These are phyloP conservation scores for Arrhamphus sclerolepis DNA, from an alignment of 2,797 vertebrate species.

Conservation along the genomic window DNA sequence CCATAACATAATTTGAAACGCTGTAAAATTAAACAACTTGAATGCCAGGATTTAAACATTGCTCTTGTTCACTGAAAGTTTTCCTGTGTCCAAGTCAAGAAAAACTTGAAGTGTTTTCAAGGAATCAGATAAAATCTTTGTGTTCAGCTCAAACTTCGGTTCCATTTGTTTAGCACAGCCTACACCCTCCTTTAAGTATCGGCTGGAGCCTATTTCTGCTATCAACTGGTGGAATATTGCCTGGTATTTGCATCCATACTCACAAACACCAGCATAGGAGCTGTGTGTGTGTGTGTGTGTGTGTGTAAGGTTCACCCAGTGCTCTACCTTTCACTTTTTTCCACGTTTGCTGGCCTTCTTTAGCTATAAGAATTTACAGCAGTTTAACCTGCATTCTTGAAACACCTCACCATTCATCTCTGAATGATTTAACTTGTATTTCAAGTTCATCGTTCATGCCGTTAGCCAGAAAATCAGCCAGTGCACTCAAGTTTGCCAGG, in stretches of 20 bases:
- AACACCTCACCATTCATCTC: too few species aligned
- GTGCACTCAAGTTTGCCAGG: too few species aligned
- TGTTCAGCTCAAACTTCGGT: slow-evolving; percentile 36
- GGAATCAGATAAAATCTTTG: slow-evolving; percentile 53
- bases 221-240: slow-evolving; percentile 1
- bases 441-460: too few species aligned
- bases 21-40: not conserved
- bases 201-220: slow-evolving; percentile 36
- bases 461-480: too few species aligned
- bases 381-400: too few species aligned
- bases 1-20: not conserved
- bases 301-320: too few species aligned
- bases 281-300: not conserved
- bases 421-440: too few species aligned
- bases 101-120: slow-evolving; percentile 31
- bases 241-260: slow-evolving; percentile 35
- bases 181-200: slow-evolving; percentile 35
- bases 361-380: too few species aligned
- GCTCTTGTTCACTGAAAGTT: not conserved
- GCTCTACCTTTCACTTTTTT: too few species aligned
- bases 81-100: slow-evolving; percentile 13
- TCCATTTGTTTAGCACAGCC: slow-evolving; percentile 40
- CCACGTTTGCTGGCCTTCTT: too few species aligned
- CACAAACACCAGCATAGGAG: not conserved
- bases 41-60: not conserved